Evolutionary conservation across 2,888 invertebrate genomes (phyloP).

Genomic region (Monopis laevigella): DNA sequence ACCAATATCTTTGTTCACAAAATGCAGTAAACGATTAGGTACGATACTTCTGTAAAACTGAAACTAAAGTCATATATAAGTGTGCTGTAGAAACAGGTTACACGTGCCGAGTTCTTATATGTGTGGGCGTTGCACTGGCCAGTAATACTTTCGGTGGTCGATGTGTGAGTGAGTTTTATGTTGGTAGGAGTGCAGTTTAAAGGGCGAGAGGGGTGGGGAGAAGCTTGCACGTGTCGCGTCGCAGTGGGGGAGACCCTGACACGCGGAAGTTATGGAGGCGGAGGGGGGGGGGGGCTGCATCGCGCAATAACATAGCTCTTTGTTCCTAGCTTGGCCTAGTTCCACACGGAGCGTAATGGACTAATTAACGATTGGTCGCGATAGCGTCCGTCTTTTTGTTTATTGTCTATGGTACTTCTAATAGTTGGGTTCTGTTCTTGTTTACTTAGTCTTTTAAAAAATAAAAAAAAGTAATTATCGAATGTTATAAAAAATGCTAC

Average conservation of each 20-base stretch:
- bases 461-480: too few relatives aligned
- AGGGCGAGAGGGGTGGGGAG: constrained; percentile 15
- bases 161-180: constrained; percentile 27
- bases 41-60: background rate
- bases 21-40: constrained; percentile 2
- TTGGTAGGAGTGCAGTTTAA: background rate
- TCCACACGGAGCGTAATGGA: constrained; percentile 6
- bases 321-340: constrained; percentile 14
- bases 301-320: constrained; percentile 13
- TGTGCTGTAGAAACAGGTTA: constrained; percentile 28
- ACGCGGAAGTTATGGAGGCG: constrained; percentile 20
- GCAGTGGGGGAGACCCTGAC: constrained; percentile 24
- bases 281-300: constrained; percentile 24
- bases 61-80: constrained; percentile 11
- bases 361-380: constrained; percentile 9
- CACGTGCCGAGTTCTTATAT: constrained; percentile 30
- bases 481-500: too few relatives aligned
- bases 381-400: too few relatives aligned
- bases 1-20: too few relatives aligned
- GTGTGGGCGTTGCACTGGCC: too few relatives aligned
- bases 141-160: too few relatives aligned
- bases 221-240: constrained; percentile 24
- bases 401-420: too few relatives aligned
- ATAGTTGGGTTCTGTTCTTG: too few relatives aligned
- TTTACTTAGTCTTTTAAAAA: too few relatives aligned